These are phyloP conservation scores for Trichopoda pennipes DNA, from an alignment of 2,888 invertebrate species.

Conservation along the genomic window DNA sequence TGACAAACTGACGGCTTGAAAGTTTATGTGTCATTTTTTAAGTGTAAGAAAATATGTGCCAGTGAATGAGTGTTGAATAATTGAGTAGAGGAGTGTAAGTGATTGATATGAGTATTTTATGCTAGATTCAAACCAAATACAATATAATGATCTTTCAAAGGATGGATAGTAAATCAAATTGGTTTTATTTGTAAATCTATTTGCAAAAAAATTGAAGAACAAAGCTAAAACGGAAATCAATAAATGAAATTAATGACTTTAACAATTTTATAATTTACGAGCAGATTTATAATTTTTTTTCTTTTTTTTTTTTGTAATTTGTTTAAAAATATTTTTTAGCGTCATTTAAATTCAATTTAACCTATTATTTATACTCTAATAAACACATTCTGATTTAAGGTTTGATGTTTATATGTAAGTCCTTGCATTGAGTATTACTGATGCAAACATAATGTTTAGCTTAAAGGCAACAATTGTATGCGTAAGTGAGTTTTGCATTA, in stretches of 20 bases:
- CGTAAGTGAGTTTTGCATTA: background rate
- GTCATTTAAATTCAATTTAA: background rate
- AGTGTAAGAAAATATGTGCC: constrained; percentile 1
- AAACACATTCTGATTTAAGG: no score
- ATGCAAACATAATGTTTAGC: background rate
- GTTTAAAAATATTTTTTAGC: background rate
- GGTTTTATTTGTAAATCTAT: constrained; percentile 48
- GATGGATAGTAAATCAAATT: constrained; percentile 44
- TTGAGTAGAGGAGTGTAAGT: constrained; percentile 56
- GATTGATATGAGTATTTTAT: constrained; percentile 57
- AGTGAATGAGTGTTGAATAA: constrained; percentile 57
- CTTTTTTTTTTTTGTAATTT: background rate
- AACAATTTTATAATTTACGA: constrained; percentile 34
- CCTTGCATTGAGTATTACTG: background rate
- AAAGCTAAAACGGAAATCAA: background rate
- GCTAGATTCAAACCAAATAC: constrained; percentile 1
- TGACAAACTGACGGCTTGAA: constrained; percentile 10
- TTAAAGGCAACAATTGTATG: constrained; percentile 7
- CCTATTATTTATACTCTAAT: no score
- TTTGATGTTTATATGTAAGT: background rate
- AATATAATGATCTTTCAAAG: constrained; percentile 22
- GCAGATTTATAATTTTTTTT: background rate
- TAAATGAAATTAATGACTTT: constrained; percentile 44
- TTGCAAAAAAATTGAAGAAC: background rate
- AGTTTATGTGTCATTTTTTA: background rate